Conservation (phyloP, 1,140 invertebrate genomes). For the Neodiprion virginianus region DNA sequence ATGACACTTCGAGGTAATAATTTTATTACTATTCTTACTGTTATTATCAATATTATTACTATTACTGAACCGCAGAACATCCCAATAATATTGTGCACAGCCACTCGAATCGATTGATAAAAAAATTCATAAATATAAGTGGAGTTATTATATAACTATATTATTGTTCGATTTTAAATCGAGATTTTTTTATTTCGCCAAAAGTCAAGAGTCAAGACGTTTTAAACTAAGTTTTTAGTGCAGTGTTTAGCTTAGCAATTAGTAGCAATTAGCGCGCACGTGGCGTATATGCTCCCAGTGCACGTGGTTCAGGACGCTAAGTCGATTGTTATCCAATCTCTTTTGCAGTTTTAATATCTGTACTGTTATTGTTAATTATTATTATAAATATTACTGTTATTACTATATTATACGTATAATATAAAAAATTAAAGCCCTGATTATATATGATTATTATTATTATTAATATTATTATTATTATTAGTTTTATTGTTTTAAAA, state of each 20-base stretch:
- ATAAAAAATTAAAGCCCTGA: no score
- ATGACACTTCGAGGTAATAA: neutral
- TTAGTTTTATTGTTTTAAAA: neutral
- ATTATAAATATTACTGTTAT: no score
- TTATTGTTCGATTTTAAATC: neutral
- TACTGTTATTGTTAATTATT: no score
- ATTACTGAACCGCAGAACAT: neutral
- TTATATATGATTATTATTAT: neutral
- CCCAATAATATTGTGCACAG: neutral
- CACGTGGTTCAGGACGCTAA: neutral
- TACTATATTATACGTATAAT: no score
- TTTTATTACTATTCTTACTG: no score
- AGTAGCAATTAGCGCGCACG: neutral
- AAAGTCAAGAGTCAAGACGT: neutral
- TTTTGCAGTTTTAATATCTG: no score
- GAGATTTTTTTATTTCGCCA: neutral
- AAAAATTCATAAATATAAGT: no score
- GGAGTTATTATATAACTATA: no score
- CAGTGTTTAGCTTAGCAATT: neutral
- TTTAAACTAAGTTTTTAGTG: neutral
- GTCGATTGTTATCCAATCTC: no score
- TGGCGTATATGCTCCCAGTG: neutral
- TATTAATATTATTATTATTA: constrained; percentile 6
- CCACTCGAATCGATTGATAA: neutral
- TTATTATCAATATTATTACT: neutral